phyloP scores from a whole-genome alignment of 1,140 invertebrate species.

The Leptinotarsa lineolata region DNA sequence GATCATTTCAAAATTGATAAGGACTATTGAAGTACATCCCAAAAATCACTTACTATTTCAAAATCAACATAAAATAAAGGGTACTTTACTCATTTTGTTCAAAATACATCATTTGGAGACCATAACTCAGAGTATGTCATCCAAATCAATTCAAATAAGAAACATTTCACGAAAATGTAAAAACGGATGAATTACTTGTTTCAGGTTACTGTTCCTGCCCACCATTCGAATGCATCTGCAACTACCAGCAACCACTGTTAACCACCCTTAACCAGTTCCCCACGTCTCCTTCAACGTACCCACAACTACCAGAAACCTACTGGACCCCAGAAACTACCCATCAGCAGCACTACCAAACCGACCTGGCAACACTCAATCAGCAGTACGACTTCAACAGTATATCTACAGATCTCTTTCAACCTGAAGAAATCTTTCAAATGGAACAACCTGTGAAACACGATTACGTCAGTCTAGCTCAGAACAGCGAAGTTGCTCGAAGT shows the following conservation, averaged over 20 bases:
- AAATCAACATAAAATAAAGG: too few species aligned
- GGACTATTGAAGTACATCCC: too few species aligned
- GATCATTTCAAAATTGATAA: too few species aligned
- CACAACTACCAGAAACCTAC: conserved; percentile 44
- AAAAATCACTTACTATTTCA: too few species aligned
- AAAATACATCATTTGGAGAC: too few species aligned
- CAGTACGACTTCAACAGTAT: conserved; percentile 62
- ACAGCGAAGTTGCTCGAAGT: conserved; percentile 61
- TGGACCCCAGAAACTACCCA: conserved; percentile 47
- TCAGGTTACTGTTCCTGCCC: conserved; percentile 68
- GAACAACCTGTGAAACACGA: conserved; percentile 73
- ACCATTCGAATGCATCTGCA: conserved; percentile 68
- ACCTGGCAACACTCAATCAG: conserved; percentile 29
- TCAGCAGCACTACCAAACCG: conserved; percentile 27
- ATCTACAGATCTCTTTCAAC: conserved; percentile 72
- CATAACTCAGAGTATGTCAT: too few species aligned
- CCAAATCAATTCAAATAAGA: too few species aligned
- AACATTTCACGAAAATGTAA: too few species aligned
- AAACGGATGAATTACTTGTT: conserved; percentile 43
- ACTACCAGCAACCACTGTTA: conserved; percentile 52
- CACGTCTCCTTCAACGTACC: conserved; percentile 42
- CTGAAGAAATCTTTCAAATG: conserved; percentile 77
- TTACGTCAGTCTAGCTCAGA: conserved; percentile 55
- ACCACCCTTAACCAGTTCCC: conserved; percentile 44
- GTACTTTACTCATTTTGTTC: too few species aligned